A percentile compares a stretch with the other conserved stretches of the same genome.
These are phyloP conservation scores for Bovichtus variegatus DNA, from an alignment of 2,797 vertebrate species.

Conservation along the genomic window DNA sequence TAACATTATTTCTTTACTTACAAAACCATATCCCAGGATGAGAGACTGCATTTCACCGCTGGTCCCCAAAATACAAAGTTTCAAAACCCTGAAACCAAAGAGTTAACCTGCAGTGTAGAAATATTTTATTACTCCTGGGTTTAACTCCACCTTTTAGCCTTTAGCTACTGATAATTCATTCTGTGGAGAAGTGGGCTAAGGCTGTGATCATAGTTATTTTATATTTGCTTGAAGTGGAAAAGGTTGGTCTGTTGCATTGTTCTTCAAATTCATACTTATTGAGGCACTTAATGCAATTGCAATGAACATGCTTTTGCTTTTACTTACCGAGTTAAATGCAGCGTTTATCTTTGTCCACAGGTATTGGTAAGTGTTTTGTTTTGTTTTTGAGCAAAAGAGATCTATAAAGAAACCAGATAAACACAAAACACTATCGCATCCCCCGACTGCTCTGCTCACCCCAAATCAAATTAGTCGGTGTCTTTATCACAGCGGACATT, in stretches of 20 bases:
- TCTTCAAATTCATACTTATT: background rate
- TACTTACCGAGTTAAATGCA: too few species aligned
- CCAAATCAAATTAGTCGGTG: too few species aligned
- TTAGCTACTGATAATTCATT: conserved; percentile 22
- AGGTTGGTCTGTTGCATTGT: background rate
- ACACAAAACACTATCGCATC: too few species aligned
- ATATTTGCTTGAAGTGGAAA: background rate
- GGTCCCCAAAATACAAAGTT: conserved; percentile 23
- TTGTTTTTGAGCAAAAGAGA: too few species aligned
- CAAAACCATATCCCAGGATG: conserved; percentile 25
- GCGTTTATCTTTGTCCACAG: too few species aligned
- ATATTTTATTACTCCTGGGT: conserved; percentile 15
- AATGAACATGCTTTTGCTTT: too few species aligned
- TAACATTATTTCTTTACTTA: conserved; percentile 28
- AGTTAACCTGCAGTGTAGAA: conserved; percentile 10
- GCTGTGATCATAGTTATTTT: conserved; percentile 14
- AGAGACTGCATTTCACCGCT: conserved; percentile 18
- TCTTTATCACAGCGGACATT: too few species aligned
- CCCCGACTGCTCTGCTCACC: too few species aligned
- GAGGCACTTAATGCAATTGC: too few species aligned
- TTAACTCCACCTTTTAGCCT: conserved; percentile 18
- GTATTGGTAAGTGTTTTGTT: too few species aligned
- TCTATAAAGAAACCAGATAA: too few species aligned
- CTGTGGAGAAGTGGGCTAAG: background rate
- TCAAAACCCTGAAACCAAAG: background rate